Conservation (phyloP, 1,140 invertebrate genomes). For the Arctopsyche grandis region DNA sequence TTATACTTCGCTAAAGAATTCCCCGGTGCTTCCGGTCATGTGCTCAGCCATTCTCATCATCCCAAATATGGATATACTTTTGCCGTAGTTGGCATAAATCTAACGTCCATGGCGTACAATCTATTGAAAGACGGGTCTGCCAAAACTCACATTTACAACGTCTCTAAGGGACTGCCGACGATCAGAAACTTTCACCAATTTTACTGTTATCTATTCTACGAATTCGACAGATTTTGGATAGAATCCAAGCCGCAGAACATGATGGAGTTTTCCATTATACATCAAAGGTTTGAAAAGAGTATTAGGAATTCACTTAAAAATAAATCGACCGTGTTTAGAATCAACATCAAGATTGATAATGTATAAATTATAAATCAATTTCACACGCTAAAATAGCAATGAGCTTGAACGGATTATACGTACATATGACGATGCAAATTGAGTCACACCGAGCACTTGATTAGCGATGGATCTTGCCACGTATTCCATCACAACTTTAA, state of each 20-base stretch:
- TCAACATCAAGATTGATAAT: constrained; percentile 77
- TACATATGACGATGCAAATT: background rate
- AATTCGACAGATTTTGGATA: constrained; percentile 95
- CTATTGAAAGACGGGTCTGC: constrained; percentile 84
- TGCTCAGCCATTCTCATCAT: constrained; percentile 89
- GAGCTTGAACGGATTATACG: background rate
- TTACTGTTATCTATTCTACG: constrained; percentile 93
- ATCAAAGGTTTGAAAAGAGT: constrained; percentile 83
- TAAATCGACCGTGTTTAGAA: constrained; percentile 74
- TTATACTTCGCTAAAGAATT: constrained; percentile 90
- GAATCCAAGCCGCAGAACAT: constrained; percentile 90
- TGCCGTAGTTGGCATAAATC: constrained; percentile 93
- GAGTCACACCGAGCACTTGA: background rate
- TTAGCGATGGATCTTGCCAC: too few species aligned
- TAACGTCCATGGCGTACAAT: constrained; percentile 89
- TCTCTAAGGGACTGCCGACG: constrained; percentile 73
- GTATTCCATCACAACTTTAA: too few species aligned
- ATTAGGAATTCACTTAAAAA: constrained; percentile 73
- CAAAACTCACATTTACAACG: constrained; percentile 94
- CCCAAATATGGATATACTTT: constrained; percentile 88
- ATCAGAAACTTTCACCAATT: constrained; percentile 91
- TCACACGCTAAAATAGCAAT: background rate
- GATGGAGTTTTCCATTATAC: constrained; percentile 93
- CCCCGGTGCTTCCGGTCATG: constrained; percentile 79
- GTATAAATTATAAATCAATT: constrained; percentile 55